These are phyloP conservation scores for Henricia sp. DNA, from an alignment of 53 echinoderm and acorn worm genomes.

Conservation along the genomic window DNA sequence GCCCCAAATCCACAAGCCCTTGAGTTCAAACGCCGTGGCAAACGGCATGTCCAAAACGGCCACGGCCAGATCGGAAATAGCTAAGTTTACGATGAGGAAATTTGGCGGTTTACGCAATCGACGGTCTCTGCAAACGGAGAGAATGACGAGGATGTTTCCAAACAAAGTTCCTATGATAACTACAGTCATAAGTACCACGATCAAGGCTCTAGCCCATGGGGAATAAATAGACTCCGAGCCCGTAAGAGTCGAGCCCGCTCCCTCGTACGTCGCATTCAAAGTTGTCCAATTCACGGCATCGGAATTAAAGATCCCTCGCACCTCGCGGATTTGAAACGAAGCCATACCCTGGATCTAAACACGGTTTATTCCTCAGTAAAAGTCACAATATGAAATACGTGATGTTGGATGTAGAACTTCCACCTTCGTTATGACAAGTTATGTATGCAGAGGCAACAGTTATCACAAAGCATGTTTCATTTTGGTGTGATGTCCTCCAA, in stretches of 20 bases:
- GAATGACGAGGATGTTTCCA: conserved; percentile 86
- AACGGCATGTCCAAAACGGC: conserved; percentile 96
- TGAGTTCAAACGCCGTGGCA: conserved; percentile 68
- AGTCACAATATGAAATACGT: not conserved
- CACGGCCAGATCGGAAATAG: conserved; percentile 84
- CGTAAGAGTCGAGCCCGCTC: not conserved
- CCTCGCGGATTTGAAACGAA: not conserved
- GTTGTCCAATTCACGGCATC: not conserved
- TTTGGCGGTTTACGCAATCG: conserved; percentile 88
- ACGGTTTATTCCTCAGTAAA: conserved; percentile 6
- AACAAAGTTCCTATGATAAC: conserved; percentile 70
- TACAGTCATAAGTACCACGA: not conserved
- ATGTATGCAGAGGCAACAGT: not conserved
- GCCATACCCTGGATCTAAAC: not conserved
- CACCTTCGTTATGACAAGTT: not conserved
- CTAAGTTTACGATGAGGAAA: conserved; percentile 89
- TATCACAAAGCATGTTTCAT: too few relatives aligned
- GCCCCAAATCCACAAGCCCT: conserved; percentile 77
- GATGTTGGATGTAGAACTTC: not conserved
- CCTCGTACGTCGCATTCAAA: not conserved
- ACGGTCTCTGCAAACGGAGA: conserved; percentile 85
- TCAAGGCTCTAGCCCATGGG: conserved; percentile 29
- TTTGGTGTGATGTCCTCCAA: not conserved
- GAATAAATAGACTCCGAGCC: conserved; percentile 8
- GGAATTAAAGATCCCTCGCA: not conserved